These are phyloP conservation scores for Limonius californicus DNA, from an alignment of 1,140 invertebrate species.

Conservation along the genomic window DNA sequence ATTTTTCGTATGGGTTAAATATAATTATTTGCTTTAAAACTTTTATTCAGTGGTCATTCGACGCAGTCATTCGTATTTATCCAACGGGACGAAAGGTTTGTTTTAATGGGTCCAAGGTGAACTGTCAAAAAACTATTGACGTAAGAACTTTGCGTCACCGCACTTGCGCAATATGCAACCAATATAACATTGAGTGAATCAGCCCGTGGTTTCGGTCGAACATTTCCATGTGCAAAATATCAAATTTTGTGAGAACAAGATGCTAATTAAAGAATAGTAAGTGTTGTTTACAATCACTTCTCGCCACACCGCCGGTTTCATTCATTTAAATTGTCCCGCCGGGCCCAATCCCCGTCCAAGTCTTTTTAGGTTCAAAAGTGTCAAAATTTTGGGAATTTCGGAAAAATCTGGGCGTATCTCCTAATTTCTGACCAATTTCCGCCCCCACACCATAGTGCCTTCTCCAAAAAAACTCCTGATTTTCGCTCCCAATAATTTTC, in stretches of 20 bases:
- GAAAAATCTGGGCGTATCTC: neutral
- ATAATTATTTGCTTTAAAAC: too few relatives aligned
- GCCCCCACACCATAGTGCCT: neutral
- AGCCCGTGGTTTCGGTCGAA: conserved; percentile 21
- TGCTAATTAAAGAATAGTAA: conserved; percentile 48
- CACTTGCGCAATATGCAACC: conserved; percentile 39
- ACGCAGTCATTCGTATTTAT: too few relatives aligned
- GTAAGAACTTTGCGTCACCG: conserved; percentile 43
- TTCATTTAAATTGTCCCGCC: too few relatives aligned
- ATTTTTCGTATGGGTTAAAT: too few relatives aligned
- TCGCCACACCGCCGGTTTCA: too few relatives aligned
- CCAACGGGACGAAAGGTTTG: too few relatives aligned
- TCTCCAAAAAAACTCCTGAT: neutral
- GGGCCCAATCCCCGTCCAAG: too few relatives aligned
- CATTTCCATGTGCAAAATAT: conserved; percentile 39
- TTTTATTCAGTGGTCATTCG: too few relatives aligned
- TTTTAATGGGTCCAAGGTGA: too few relatives aligned
- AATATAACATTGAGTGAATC: conserved; percentile 15
- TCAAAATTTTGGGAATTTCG: neutral
- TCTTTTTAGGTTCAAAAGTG: neutral
- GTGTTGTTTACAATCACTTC: too few relatives aligned
- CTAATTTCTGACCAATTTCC: neutral
- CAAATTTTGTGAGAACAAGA: conserved; percentile 34
- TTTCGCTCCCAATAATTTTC: neutral
- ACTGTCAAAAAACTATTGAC: conserved; percentile 21